These are phyloP conservation scores for Aphidius colemani DNA, from an alignment of 2,888 invertebrate genomes.

Conservation along the genomic window DNA sequence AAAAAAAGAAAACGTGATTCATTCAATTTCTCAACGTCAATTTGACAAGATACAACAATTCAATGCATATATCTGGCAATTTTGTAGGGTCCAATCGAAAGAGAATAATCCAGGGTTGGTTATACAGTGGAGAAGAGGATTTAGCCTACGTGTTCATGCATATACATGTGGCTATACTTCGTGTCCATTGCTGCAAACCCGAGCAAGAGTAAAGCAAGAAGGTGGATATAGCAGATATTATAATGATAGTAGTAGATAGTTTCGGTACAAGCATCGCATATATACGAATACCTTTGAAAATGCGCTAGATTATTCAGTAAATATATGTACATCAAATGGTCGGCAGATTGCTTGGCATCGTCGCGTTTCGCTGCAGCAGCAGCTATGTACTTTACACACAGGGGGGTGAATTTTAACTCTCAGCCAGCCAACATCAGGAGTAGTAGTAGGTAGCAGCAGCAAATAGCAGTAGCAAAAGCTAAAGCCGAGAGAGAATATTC, in stretches of 20 bases:
- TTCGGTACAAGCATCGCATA: conserved; percentile 2
- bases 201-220: background rate
- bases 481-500: conserved; percentile 27
- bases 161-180: conserved; percentile 28
- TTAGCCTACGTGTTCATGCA: conserved; percentile 31
- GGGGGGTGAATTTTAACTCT: conserved; percentile 41
- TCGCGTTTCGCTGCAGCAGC: conserved; percentile 36
- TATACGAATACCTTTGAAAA: conserved; percentile 2
- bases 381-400: conserved; percentile 51
- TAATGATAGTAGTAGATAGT: background rate
- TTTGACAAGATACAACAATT: too few relatives aligned
- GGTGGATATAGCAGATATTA: conserved; percentile 3
- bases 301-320: conserved; percentile 4
- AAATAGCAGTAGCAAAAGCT: conserved; percentile 31
- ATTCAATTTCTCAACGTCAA: background rate
- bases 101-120: too few relatives aligned
- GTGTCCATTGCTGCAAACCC: conserved; percentile 13
- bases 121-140: background rate
- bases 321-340: conserved; percentile 11
- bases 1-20: background rate
- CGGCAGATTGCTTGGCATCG: conserved; percentile 23
- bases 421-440: conserved; percentile 22
- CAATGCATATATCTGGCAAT: too few relatives aligned
- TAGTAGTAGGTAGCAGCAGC: too few relatives aligned
- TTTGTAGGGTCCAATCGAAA: background rate